Percentiles rank a stretch among this genome's conserved stretches.
These are phyloP conservation scores for Zoanthus sansibaricus DNA, from an alignment of 92 coral and sea anemone genomes.

Conservation along the genomic window DNA sequence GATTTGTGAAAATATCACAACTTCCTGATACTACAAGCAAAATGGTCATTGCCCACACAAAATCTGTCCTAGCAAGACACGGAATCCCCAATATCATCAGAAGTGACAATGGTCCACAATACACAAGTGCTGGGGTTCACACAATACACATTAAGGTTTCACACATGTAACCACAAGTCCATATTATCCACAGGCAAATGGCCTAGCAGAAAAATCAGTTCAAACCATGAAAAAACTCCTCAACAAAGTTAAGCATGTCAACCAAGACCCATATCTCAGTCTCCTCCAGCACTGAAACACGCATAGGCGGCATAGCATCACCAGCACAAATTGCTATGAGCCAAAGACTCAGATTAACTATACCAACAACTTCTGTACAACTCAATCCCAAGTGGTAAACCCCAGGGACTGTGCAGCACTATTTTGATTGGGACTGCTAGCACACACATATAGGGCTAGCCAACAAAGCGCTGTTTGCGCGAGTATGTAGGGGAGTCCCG, in stretches of 20 bases:
- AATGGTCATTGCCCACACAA: constrained; percentile 12
- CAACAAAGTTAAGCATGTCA: background rate
- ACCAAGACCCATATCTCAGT: background rate
- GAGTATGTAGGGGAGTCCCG: too few species aligned
- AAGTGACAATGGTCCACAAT: constrained; percentile 45
- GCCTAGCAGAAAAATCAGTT: constrained; percentile 42
- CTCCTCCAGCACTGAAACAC: constrained; percentile 15
- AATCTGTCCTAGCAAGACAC: constrained; percentile 28
- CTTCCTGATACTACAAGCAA: background rate
- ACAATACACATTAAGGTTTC: constrained; percentile 34
- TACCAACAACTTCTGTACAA: background rate
- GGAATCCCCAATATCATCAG: constrained; percentile 39
- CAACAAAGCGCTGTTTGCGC: too few species aligned
- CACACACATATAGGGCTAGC: too few species aligned
- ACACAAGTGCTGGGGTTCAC: background rate
- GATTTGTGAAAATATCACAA: background rate
- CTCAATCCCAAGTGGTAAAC: too few species aligned
- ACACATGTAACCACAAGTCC: constrained; percentile 27
- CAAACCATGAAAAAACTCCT: constrained; percentile 26
- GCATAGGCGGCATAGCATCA: constrained; percentile 3
- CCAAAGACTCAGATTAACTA: background rate
- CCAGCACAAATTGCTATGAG: constrained; percentile 12
- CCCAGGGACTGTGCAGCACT: too few species aligned
- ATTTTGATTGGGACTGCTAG: too few species aligned
- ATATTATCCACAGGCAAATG: constrained; percentile 41